Base-by-base conservation (phyloP, 2,888 invertebrate species). In the Autographa pulchrina region DNA sequence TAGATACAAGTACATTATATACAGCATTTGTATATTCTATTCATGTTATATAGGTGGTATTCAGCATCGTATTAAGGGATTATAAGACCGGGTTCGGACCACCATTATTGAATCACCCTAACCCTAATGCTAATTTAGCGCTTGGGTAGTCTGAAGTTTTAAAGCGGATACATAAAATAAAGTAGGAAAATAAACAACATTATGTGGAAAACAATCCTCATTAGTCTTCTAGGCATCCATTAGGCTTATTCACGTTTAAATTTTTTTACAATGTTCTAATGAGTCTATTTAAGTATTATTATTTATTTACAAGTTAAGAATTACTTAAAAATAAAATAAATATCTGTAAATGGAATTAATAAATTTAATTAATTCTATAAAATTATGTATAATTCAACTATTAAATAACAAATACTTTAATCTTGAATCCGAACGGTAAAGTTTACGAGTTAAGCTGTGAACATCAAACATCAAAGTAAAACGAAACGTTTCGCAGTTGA, bases 61-160 rank as follows among this genome's bases (percentile, higher is more conserved):
- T 65, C 58, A 75, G 64, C 48, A 13, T 65, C 58, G 66, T 60
- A 78, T 79, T 79, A 78, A 65, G 62, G 72, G 79, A 79, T 79
- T 75, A 78, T 79, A 62, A 72, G 48, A 35, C 67, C 43, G 54
- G 54, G 62, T 58, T 71, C 62, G 59, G 61, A 32, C 25, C 54
- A 31, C n/a, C 63, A 60, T 67, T 75, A 75, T 79, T 78, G 54
- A 65, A 72, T 75, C 35, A 25, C 68, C 62, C 68, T 68, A 18
- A 38, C 41, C 71, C 72, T 79, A 78, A 79, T 72, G 61, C 62
- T 65, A 75, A 78, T 75, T 79, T 59, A 75, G 59, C 66, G 68
- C 32, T 75, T 25, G 43, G 25, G 60, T 74, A 31, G 18, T 14
- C 18, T 2, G 16, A 8, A 11, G 65, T 62, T 67, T 68, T 56